Percentiles rank a stretch among this genome's conserved stretches.
phyloP scores from a whole-genome alignment of 2,888 invertebrate species.

The Peribatodes rhomboidaria region DNA sequence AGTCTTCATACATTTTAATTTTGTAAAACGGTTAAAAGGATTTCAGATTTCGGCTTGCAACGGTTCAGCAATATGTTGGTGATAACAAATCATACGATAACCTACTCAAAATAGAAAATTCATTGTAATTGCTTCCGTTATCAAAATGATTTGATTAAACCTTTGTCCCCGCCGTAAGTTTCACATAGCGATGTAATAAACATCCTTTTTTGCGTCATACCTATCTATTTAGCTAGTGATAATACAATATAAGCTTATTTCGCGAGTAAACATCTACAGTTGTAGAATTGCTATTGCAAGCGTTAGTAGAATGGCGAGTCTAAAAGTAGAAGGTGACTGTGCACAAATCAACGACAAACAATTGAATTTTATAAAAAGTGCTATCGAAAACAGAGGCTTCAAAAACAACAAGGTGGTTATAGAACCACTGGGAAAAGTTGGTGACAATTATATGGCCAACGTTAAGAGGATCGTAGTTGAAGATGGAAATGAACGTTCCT shows the following conservation, averaged over 20 bases:
- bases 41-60: too few species aligned
- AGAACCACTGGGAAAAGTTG: slow-evolving; percentile 48
- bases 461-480: slow-evolving; percentile 50
- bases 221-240: background rate
- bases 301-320: slow-evolving; percentile 33
- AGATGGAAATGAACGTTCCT: slow-evolving; percentile 43
- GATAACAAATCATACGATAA: too few species aligned
- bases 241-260: background rate
- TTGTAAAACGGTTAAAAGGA: too few species aligned
- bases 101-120: too few species aligned
- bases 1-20: too few species aligned
- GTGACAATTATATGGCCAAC: slow-evolving; percentile 54
- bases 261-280: background rate
- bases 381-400: slow-evolving; percentile 38
- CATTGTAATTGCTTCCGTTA: too few species aligned
- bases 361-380: slow-evolving; percentile 36
- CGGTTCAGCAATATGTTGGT: too few species aligned
- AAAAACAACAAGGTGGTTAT: slow-evolving; percentile 36
- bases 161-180: too few species aligned
- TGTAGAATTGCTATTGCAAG: background rate
- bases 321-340: slow-evolving; percentile 43
- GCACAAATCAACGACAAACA: slow-evolving; percentile 42
- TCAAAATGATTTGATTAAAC: too few species aligned
- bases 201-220: background rate
- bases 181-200: background rate